Conservation (phyloP, 2,113 vertebrate species). For the Casuarius casuarius region DNA sequence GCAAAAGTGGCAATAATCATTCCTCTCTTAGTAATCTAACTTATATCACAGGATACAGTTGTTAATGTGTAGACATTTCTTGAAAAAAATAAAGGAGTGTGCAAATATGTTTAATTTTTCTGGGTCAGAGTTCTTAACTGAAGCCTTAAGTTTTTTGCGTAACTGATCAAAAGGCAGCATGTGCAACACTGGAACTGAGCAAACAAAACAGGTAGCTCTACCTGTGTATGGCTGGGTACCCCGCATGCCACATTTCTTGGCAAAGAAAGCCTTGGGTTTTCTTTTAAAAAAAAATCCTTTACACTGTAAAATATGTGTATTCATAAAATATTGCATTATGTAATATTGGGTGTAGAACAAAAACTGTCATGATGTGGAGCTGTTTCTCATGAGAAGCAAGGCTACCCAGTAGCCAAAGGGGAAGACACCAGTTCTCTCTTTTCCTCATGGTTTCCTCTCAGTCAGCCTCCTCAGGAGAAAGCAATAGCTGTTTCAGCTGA, state of each 20-base stretch:
- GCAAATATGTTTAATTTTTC: neutral
- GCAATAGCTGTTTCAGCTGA: neutral
- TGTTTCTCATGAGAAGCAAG: neutral
- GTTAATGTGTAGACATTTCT: neutral
- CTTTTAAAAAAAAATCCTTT: neutral
- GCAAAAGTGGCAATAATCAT: neutral
- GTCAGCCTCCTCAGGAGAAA: neutral
- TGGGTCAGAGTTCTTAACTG: neutral
- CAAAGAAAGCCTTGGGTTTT: neutral
- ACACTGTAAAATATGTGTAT: neutral
- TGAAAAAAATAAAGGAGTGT: neutral
- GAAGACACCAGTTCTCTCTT: neutral
- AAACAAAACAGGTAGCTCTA: neutral
- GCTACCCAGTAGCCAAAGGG: fast-evolving
- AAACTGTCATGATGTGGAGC: fast-evolving
- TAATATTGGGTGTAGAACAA: neutral
- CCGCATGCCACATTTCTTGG: neutral
- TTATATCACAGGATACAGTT: neutral
- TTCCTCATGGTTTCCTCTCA: neutral
- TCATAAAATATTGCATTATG: neutral
- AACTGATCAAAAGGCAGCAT: neutral
- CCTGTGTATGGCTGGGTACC: fast-evolving
- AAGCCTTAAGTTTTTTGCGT: neutral
- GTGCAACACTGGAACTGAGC: neutral
- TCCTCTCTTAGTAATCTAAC: neutral